These are phyloP conservation scores for Simalia tracyae DNA, from an alignment of 2,797 vertebrate genomes.

Conservation along the genomic window DNA sequence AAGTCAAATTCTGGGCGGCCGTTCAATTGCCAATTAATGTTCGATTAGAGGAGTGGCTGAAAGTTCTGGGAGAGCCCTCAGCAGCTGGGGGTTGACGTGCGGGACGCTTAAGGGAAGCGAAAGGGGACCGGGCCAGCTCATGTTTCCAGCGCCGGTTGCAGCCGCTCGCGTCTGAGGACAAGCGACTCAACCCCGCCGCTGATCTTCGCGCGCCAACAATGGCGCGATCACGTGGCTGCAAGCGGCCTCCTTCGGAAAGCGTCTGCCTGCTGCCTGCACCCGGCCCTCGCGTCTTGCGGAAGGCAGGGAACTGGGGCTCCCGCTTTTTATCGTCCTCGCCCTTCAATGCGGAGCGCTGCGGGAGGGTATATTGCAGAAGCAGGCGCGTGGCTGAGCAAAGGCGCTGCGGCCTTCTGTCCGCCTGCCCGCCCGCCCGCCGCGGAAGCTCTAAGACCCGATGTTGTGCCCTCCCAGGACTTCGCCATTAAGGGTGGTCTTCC, in stretches of 20 bases:
- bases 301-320: slow-evolving; percentile 64
- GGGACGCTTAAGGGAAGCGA: background rate
- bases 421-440: background rate
- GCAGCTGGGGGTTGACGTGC: background rate
- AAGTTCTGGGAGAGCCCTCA: background rate
- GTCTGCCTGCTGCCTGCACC: accelerated
- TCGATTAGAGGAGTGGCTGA: no score
- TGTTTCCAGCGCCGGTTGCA: background rate
- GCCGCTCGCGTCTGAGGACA: no score
- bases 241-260: background rate
- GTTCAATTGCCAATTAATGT: background rate
- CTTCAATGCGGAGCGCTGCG: slow-evolving; percentile 56
- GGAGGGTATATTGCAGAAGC: slow-evolving; percentile 21
- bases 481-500: background rate
- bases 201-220: background rate
- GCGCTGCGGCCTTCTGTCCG: background rate
- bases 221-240: background rate
- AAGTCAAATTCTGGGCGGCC: background rate
- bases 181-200: background rate
- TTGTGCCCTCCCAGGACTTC: background rate
- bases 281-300: slow-evolving; percentile 60
- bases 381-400: background rate
- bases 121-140: background rate
- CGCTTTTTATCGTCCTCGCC: slow-evolving; percentile 64
- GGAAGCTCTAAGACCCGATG: no score